Percentiles rank a stretch among this genome's conserved stretches.
phyloP scores from a whole-genome alignment of 2,113 vertebrate species.

The Zapus hudsonius region DNA sequence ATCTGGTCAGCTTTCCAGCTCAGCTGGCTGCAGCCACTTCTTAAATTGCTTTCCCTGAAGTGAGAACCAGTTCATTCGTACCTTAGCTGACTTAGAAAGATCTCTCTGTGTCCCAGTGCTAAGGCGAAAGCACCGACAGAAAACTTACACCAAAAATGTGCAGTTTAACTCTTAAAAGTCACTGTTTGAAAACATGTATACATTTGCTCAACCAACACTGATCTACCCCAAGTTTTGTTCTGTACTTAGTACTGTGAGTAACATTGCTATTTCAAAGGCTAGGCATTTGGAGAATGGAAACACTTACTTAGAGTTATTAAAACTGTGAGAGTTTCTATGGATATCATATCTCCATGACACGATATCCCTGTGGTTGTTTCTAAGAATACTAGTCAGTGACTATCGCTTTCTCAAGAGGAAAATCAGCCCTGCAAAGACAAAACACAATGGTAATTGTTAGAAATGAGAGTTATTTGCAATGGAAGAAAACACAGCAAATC shows the following conservation, averaged over 20 bases:
- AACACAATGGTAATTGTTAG: not conserved
- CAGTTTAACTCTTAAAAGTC: constrained; percentile 28
- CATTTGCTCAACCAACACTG: not conserved
- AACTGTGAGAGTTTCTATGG: not conserved
- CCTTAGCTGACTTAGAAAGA: not conserved
- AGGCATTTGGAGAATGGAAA: not conserved
- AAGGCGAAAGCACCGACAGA: not conserved
- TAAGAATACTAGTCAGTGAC: not conserved
- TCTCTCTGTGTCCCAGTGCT: not conserved
- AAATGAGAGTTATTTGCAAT: not conserved
- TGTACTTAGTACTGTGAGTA: not conserved
- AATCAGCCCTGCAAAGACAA: not conserved
- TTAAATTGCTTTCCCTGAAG: not conserved
- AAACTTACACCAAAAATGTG: not conserved
- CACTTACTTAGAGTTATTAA: not conserved
- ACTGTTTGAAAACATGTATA: constrained; percentile 11
- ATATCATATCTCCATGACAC: not conserved
- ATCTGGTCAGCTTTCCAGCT: not conserved
- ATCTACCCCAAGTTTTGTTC: not conserved
- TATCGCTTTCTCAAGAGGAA: constrained; percentile 31
- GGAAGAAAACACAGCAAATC: not conserved
- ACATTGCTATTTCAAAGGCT: not conserved
- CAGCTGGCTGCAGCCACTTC: not conserved
- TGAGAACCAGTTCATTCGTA: not conserved
- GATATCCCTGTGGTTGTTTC: not conserved